Base-by-base conservation (phyloP, 2,113 vertebrate genomes). In the Gopherus flavomarginatus region DNA sequence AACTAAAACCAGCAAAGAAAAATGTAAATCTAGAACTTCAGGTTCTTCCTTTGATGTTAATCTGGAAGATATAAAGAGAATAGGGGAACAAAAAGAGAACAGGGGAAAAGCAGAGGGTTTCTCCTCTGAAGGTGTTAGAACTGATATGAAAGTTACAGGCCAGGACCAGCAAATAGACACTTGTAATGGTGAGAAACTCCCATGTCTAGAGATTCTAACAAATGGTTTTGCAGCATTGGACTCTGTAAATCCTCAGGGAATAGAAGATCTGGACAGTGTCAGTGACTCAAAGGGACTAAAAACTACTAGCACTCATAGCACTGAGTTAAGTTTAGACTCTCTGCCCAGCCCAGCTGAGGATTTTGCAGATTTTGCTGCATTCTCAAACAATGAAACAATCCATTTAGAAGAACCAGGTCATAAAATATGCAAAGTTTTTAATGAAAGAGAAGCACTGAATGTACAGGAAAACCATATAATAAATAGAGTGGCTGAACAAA, bases 331-430 rank as follows among this genome's bases (percentile, higher is more conserved):
- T 83, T 98, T 97, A 91, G 97, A 97, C 81, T 97, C 89, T 78
- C 86, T 95, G 95, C 96, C 97, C 75, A 98, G 93, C 93, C 98
- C 98, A 96, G 97, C 98, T 96, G 98, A 98, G 9, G 98, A 98
- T 54, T 99, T 99, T 98, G 99, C 99, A 82, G 99, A 99, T 97
- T 99, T 99, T 98, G 97, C 99, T 89, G 97, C 98, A 56, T 99
- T 99, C 98, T 97, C 99, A 56, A 97, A 98, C 80, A 95, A 97
- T 84, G 97, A 97, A 80, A 10, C 96, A 82, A 95, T 86, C 69
- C 93, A 85, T 95, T 97, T 98, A 94, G 96, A 97, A 96, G 97
- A 96, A 97, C 91, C 81, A 83, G 95, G 79, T 54, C 88, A 91
- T 90, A 89, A 94, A 92, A 81, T 95, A 96, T 95, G 89, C 95